Conservation (phyloP, 2,888 invertebrate species). For the Lasioglossum zephyrum region DNA sequence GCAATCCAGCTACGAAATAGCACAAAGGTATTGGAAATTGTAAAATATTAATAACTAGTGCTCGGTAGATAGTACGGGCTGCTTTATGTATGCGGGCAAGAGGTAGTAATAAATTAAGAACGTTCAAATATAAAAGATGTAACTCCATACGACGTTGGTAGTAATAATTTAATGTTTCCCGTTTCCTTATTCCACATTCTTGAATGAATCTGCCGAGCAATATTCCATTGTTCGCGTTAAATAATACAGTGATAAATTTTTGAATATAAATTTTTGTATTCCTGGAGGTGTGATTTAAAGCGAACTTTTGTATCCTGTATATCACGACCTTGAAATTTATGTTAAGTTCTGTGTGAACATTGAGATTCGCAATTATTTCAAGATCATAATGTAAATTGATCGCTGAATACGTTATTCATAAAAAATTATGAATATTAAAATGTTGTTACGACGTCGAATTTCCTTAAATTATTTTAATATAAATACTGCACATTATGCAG, state of each 20-base stretch:
- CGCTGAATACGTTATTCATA: not conserved
- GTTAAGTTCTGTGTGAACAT: not conserved
- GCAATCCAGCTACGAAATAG: slow-evolving; percentile 32
- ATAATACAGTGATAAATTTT: not conserved
- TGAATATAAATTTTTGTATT: not conserved
- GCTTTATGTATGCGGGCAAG: not conserved
- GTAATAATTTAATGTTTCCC: not conserved
- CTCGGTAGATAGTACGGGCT: not conserved
- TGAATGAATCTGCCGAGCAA: not conserved
- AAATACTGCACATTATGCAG: not conserved
- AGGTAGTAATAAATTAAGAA: not conserved
- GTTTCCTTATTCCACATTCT: not conserved
- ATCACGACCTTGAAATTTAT: slow-evolving; percentile 1
- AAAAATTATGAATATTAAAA: not conserved
- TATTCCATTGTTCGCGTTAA: not conserved
- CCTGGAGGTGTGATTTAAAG: not conserved
- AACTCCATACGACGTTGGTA: not conserved
- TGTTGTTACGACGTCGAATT: not conserved
- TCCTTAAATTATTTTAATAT: not conserved
- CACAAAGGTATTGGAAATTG: slow-evolving; percentile 15
- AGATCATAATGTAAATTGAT: not conserved
- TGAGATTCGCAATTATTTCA: slow-evolving; percentile 15
- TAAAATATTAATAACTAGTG: slow-evolving; percentile 14
- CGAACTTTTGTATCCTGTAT: too few relatives aligned
- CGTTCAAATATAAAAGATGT: not conserved